A percentile compares a stretch with the other conserved stretches of the same genome.
Evolutionary conservation across 37 sponge, comb jelly and placozoan genomes (phyloP).

Genomic region (Haliclona indistincta): DNA sequence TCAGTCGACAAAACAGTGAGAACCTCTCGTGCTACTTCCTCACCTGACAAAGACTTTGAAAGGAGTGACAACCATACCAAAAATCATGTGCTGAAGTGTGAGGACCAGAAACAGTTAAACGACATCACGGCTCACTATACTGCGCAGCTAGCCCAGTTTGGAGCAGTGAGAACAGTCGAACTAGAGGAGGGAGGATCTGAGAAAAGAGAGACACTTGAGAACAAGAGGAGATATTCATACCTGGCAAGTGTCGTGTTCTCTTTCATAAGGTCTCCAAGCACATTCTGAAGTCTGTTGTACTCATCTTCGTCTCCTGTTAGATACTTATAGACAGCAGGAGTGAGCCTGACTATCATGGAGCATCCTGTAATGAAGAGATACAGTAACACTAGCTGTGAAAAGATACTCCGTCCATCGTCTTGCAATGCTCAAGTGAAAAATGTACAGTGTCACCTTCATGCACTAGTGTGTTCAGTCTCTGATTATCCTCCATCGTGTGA

Average conservation of each 20-base stretch:
- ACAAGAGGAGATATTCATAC: slow-evolving; percentile 51
- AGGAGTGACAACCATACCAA: too few relatives aligned
- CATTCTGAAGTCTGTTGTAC: too few relatives aligned
- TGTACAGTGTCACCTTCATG: too few relatives aligned
- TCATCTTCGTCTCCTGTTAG: slow-evolving; percentile 20
- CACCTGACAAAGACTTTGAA: too few relatives aligned
- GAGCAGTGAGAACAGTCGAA: slow-evolving; percentile 48
- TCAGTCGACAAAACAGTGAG: too few relatives aligned
- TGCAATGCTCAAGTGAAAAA: too few relatives aligned
- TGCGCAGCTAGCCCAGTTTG: slow-evolving; percentile 44
- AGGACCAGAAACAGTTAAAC: slow-evolving; percentile 35
- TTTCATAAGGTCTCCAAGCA: slow-evolving; percentile 44
- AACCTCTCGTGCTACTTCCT: too few relatives aligned
- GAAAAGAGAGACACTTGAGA: slow-evolving; percentile 45
- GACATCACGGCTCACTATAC: slow-evolving; percentile 38
- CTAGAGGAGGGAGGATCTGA: slow-evolving; percentile 49
- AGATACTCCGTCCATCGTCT: too few relatives aligned
- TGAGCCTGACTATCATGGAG: slow-evolving; percentile 40
- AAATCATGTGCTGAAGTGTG: slow-evolving; percentile 31
- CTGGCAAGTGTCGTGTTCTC: slow-evolving; percentile 49
- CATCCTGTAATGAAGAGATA: slow-evolving; percentile 23
- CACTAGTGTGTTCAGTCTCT: too few relatives aligned
- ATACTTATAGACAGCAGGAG: slow-evolving; percentile 71
- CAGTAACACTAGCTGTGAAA: not conserved
- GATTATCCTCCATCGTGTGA: too few relatives aligned